Percentiles rank a stretch among this genome's conserved stretches.
Conservation (phyloP, 2,797 vertebrate genomes). For the Thamnophis elegans region DNA sequence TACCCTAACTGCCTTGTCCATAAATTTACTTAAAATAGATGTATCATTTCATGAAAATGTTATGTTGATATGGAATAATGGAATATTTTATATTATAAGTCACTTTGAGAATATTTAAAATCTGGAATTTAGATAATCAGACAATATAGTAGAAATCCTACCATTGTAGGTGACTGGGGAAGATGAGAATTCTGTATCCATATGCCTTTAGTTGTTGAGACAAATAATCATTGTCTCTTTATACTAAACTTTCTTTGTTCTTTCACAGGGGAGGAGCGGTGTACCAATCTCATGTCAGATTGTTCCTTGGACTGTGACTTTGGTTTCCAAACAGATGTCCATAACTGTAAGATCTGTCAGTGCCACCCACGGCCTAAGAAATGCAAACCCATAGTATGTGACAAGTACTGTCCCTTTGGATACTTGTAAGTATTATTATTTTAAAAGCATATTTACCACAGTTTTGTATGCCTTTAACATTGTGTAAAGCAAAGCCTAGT, state of each 20-base stretch:
- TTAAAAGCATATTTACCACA: slow-evolving; percentile 2
- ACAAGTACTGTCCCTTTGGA: slow-evolving; percentile 85
- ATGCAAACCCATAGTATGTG: slow-evolving; percentile 82
- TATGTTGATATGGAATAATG: not conserved
- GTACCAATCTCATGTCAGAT: slow-evolving; percentile 72
- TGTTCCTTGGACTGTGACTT: slow-evolving; percentile 82
- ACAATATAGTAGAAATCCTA: slow-evolving; percentile 19
- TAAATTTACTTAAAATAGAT: not conserved
- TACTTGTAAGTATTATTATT: slow-evolving; percentile 79
- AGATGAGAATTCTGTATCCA: not conserved
- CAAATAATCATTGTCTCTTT: fast-evolving
- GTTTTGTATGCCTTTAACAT: not conserved
- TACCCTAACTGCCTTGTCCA: not conserved
- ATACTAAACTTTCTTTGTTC: slow-evolving; percentile 23
- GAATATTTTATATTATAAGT: not conserved
- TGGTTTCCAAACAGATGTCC: slow-evolving; percentile 80
- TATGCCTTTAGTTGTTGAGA: not conserved
- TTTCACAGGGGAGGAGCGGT: slow-evolving; percentile 80
- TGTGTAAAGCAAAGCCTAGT: not conserved
- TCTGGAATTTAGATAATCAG: not conserved
- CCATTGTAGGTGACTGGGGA: not conserved
- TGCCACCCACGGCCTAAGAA: slow-evolving; percentile 84
- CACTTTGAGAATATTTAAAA: not conserved
- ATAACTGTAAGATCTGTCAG: slow-evolving; percentile 83
- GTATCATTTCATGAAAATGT: not conserved